Percentiles rank a stretch among this genome's conserved stretches.
Conservation (phyloP, 2,888 invertebrate species). For the Clanis bilineata region DNA sequence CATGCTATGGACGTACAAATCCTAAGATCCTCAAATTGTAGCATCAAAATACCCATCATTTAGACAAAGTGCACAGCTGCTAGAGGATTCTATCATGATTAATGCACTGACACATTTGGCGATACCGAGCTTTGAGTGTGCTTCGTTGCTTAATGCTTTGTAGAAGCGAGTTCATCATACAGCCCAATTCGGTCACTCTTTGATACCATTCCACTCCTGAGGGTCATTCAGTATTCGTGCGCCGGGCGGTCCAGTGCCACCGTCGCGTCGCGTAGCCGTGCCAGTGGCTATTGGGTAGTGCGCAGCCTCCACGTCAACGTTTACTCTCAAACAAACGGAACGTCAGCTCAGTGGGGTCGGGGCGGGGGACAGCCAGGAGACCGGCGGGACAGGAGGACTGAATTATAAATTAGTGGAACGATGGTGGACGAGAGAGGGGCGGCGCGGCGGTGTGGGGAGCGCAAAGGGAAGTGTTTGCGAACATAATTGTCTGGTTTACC, state of each 20-base stretch:
- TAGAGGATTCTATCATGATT: too few species aligned
- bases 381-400: neutral
- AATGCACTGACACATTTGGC: too few species aligned
- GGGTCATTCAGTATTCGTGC: neutral
- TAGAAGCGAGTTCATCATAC: neutral
- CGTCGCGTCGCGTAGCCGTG: too few species aligned
- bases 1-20: too few species aligned
- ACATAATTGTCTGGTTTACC: conserved; percentile 33
- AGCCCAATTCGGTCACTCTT: neutral
- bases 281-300: neutral
- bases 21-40: too few species aligned
- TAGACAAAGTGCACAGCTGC: too few species aligned
- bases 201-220: conserved; percentile 1
- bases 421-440: neutral
- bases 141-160: neutral
- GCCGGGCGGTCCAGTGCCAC: neutral
- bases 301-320: neutral
- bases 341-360: neutral
- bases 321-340: conserved; percentile 8
- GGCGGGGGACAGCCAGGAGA: neutral
- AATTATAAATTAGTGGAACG: conserved; percentile 32
- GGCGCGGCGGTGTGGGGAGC: neutral
- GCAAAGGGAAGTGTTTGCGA: conserved; percentile 26
- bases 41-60: too few species aligned
- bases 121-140: too few species aligned